Percentiles rank a stretch among this genome's conserved stretches.
Conservation (phyloP, 92 coral and sea anemone genomes). For the Siderastrea radians region DNA sequence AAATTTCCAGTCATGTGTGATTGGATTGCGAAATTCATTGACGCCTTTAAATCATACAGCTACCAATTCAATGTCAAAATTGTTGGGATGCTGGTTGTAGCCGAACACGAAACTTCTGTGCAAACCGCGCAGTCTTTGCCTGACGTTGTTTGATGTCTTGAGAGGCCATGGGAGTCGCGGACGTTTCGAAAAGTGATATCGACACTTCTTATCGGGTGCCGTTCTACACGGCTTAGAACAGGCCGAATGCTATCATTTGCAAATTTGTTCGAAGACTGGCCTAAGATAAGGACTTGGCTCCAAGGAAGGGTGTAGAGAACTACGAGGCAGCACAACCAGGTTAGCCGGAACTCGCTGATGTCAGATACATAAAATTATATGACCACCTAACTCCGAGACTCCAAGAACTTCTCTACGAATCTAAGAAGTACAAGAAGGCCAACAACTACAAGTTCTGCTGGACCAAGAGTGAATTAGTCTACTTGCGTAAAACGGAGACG, state of each 20-base stretch:
- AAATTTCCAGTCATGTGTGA: constrained; percentile 28
- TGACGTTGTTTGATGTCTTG: neutral
- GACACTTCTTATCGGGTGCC: constrained; percentile 54
- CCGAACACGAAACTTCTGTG: constrained; percentile 4
- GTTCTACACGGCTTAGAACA: constrained; percentile 34
- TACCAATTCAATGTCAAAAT: constrained; percentile 28
- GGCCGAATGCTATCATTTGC: constrained; percentile 50
- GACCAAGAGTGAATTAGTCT: constrained; percentile 50
- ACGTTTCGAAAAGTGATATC: constrained; percentile 34
- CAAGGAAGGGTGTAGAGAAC: neutral
- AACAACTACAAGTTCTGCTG: constrained; percentile 46
- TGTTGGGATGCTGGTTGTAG: constrained; percentile 15
- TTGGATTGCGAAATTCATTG: constrained; percentile 8
- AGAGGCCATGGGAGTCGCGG: constrained; percentile 23
- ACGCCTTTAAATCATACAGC: constrained; percentile 25
- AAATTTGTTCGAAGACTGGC: constrained; percentile 59
- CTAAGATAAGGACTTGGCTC: constrained; percentile 32
- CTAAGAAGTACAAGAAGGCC: constrained; percentile 26
- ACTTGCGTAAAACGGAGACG: constrained; percentile 25
- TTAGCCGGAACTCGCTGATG: constrained; percentile 17
- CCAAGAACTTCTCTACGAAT: constrained; percentile 43
- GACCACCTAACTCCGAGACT: constrained; percentile 40
- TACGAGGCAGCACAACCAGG: constrained; percentile 25
- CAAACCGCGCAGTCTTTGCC: constrained; percentile 17
- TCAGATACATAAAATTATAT: constrained; percentile 30